Conservation (phyloP, 2,113 vertebrate species). For the Onychostruthus taczanowskii region DNA sequence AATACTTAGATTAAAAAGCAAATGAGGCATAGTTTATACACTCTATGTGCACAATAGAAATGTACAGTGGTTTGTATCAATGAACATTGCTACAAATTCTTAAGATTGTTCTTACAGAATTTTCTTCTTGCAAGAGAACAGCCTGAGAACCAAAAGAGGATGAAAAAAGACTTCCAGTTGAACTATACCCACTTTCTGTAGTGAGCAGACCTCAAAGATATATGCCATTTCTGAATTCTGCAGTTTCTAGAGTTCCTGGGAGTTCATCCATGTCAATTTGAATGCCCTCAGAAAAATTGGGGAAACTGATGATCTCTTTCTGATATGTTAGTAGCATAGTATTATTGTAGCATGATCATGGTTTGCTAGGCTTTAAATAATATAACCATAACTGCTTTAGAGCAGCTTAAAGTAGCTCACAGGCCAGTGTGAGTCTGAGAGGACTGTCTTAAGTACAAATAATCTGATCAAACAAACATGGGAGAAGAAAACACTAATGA, state of each 20-base stretch:
- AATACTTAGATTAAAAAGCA: constrained; percentile 26
- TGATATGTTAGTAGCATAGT: background rate
- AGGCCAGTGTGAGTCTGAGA: background rate
- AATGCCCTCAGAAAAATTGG: background rate
- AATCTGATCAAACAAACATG: background rate
- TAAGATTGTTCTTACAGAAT: background rate
- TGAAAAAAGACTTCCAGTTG: background rate
- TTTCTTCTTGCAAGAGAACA: background rate
- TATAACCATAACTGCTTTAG: background rate
- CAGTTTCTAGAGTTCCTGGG: background rate
- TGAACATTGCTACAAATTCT: background rate
- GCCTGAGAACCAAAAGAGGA: background rate
- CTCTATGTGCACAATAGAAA: background rate
- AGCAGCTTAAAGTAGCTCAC: background rate
- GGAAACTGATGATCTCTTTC: background rate
- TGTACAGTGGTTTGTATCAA: background rate
- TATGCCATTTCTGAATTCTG: background rate
- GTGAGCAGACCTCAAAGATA: background rate
- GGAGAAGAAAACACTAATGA: background rate
- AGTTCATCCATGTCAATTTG: background rate
- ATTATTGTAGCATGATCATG: background rate
- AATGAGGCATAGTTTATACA: constrained; percentile 7
- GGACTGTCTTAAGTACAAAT: background rate
- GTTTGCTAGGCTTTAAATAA: background rate
- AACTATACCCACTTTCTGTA: background rate